phyloP scores from a whole-genome alignment of 2,113 vertebrate genomes.

The Perca schrenkii region DNA sequence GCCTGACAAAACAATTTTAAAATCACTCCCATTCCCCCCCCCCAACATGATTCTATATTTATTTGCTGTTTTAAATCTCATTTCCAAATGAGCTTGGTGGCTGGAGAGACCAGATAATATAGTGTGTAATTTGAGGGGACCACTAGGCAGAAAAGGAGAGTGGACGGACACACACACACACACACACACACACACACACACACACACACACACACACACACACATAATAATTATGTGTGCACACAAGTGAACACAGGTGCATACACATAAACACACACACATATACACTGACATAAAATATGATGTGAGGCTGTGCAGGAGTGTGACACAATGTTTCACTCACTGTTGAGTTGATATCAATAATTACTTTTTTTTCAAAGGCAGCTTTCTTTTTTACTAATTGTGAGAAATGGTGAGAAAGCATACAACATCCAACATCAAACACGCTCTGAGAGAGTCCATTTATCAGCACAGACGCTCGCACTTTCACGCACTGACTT shows the following conservation, averaged over 20 bases:
- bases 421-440: conserved; percentile 61
- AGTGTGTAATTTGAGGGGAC: conserved; percentile 75
- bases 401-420: conserved; percentile 5
- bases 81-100: conserved; percentile 77
- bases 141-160: conserved; percentile 39
- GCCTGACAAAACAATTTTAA: conserved; percentile 67
- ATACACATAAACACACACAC: conserved; percentile 22
- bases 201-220: conserved; percentile 23
- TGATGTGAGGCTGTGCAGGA: conserved; percentile 30
- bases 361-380: conserved; percentile 69
- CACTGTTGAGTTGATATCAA: conserved; percentile 41
- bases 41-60: conserved; percentile 64
- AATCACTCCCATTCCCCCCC: conserved; percentile 23
- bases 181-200: conserved; percentile 44
- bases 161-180: conserved; percentile 40
- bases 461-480: conserved; percentile 63
- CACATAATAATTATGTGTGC: neutral
- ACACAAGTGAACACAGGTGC: conserved; percentile 49
- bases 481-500: conserved; percentile 55
- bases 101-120: conserved; percentile 71
- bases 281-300: neutral
- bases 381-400: neutral
- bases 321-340: conserved; percentile 41
- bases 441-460: conserved; percentile 55
- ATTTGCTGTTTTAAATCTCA: conserved; percentile 73